These are phyloP conservation scores for Megaceryle alcyon DNA, from an alignment of 2,797 vertebrate genomes.

Conservation along the genomic window DNA sequence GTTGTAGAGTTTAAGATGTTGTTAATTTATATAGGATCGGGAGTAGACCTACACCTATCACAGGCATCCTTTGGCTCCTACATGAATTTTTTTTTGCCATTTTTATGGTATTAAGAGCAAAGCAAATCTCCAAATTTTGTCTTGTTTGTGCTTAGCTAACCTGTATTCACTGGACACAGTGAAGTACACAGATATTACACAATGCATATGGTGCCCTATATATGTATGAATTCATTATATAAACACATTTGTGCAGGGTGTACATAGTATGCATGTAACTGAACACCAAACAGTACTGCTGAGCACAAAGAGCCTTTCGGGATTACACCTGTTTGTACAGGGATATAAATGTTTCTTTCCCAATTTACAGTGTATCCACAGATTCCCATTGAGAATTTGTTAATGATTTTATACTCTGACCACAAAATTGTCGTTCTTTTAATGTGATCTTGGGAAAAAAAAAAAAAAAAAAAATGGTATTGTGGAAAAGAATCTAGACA, in stretches of 20 bases:
- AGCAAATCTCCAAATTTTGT: neutral
- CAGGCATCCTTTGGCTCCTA: neutral
- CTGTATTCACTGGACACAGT: neutral
- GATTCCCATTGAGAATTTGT: slow-evolving; percentile 1
- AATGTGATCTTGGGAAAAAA: neutral
- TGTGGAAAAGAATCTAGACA: slow-evolving; percentile 1
- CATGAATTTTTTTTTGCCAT: neutral
- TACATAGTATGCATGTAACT: neutral
- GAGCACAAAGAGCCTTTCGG: neutral
- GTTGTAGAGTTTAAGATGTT: neutral
- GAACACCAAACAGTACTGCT: neutral
- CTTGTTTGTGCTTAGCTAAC: neutral
- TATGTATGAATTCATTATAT: neutral
- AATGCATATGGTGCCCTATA: neutral
- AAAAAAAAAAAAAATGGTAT: slow-evolving; percentile 10
- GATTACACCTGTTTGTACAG: slow-evolving; percentile 48
- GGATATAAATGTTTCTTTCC: slow-evolving; percentile 44
- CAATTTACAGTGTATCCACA: slow-evolving; percentile 2
- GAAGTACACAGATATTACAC: neutral
- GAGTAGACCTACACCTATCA: neutral
- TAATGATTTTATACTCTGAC: slow-evolving; percentile 33
- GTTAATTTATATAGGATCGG: neutral
- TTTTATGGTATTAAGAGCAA: neutral
- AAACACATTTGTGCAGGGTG: neutral
- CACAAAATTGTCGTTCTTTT: slow-evolving; percentile 43